Base-by-base conservation (phyloP, 1,140 invertebrate genomes). In the Drosophila truncata region DNA sequence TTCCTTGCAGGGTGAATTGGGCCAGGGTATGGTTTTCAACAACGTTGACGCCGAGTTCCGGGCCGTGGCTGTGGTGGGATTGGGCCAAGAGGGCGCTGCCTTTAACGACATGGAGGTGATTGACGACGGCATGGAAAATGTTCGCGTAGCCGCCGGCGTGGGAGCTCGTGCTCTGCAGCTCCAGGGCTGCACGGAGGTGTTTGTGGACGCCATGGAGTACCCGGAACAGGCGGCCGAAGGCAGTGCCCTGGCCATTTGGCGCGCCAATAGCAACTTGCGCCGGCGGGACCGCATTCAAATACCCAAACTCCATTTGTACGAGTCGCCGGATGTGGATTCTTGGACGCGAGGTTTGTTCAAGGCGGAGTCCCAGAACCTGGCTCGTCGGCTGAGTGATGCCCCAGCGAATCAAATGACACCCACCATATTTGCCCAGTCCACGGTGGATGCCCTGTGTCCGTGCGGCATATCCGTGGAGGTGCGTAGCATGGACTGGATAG, bases 381-480 rank as follows among this genome's bases (percentile, higher is more conserved):
- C 97, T 2, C 93, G 97, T 25, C 72, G 86, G 16, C 92, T 99
- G 4, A 95, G 95, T 83, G 98, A 99, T 92, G 95, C 96, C 18
- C 97, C 98, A 1, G 95, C 97, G 0, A 99, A 99, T 93, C 91
- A 95, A 63, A 95, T 99, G 94, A 98, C 97, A 4, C 98, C 98
- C 1, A 96, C 96, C 2, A 95, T 95, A 55, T 99, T 98, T 93
- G 95, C 96, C 13, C 93, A 97, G 58, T 81, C 92, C 2, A 93
- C 94, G 7, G 93, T 94, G 13, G 94, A 94, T 73, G 93, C 93
- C 3, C 61, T 94, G 42, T 94, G 93, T 39, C 94, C 94, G 0
- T 94, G 93, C 52, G 93, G 93, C 9, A 94, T 97, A 3, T 94
- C 94, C 3, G 95, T 97, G n/a, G 93, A 95, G 66, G 93, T 96